Conservation (phyloP, 1,140 invertebrate species). For the Megalonaias nervosa region DNA sequence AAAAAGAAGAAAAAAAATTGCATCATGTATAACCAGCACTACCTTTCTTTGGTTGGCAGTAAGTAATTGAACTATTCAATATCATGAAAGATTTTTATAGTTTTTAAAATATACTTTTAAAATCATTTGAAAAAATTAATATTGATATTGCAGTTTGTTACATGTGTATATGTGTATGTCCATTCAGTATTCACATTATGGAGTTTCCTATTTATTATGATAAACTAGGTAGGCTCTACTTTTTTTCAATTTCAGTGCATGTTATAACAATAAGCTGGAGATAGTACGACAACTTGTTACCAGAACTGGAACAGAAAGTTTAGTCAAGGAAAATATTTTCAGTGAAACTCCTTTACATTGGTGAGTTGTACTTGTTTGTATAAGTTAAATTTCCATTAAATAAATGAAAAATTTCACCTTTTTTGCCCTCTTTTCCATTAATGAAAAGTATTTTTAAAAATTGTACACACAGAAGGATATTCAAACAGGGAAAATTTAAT, state of each 20-base stretch:
- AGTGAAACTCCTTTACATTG: constrained; percentile 73
- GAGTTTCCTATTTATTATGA: too few relatives aligned
- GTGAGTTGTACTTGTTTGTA: constrained; percentile 27
- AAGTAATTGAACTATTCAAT: not conserved
- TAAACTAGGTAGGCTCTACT: too few relatives aligned
- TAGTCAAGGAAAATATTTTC: constrained; percentile 72
- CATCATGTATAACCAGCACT: too few relatives aligned
- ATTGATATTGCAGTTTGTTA: not conserved
- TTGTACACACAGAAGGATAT: too few relatives aligned
- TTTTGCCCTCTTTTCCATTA: too few relatives aligned
- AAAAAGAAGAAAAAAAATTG: too few relatives aligned
- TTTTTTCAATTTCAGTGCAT: constrained; percentile 62
- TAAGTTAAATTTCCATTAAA: too few relatives aligned
- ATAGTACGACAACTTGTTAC: constrained; percentile 70
- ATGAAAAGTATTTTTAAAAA: too few relatives aligned
- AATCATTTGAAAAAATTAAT: not conserved
- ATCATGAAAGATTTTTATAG: not conserved
- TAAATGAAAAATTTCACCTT: too few relatives aligned
- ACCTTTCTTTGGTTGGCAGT: too few relatives aligned
- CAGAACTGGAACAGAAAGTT: constrained; percentile 64
- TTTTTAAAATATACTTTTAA: not conserved
- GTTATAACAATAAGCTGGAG: constrained; percentile 72
- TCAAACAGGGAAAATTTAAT: too few relatives aligned
- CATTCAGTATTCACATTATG: not conserved
- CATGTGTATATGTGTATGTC: not conserved